Percentiles rank a stretch among this genome's conserved stretches.
Evolutionary conservation across 2,797 vertebrate species (phyloP).

Genomic region (Silurus aristotelis): DNA sequence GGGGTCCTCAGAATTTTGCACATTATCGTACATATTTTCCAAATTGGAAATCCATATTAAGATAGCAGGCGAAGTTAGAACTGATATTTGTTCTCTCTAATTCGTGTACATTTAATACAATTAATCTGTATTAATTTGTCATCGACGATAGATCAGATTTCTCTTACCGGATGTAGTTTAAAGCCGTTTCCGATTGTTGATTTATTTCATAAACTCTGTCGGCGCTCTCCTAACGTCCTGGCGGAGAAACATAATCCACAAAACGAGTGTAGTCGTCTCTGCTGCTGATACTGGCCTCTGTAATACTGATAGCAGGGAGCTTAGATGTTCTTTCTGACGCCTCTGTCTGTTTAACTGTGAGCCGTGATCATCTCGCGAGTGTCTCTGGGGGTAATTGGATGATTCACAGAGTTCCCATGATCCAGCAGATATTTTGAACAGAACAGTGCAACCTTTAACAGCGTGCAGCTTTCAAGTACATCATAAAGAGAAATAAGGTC

Average conservation of each 20-base stretch:
- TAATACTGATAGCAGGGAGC: neutral
- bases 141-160: neutral
- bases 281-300: neutral
- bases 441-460: neutral
- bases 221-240: neutral
- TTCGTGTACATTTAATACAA: too few relatives aligned
- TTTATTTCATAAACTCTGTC: neutral
- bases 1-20: too few relatives aligned
- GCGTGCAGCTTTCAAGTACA: neutral
- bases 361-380: neutral
- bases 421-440: neutral
- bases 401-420: slow-evolving; percentile 17
- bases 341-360: neutral
- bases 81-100: too few relatives aligned
- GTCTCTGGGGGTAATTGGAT: neutral
- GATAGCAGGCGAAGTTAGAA: too few relatives aligned
- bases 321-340: neutral
- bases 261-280: neutral
- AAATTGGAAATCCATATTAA: too few relatives aligned
- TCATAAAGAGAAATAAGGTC: neutral
- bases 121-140: too few relatives aligned
- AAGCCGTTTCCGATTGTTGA: neutral
- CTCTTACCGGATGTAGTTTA: neutral
- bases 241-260: neutral
- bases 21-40: too few relatives aligned